These are phyloP conservation scores for Alethe castanea DNA, from an alignment of 2,113 vertebrate genomes.

Conservation along the genomic window DNA sequence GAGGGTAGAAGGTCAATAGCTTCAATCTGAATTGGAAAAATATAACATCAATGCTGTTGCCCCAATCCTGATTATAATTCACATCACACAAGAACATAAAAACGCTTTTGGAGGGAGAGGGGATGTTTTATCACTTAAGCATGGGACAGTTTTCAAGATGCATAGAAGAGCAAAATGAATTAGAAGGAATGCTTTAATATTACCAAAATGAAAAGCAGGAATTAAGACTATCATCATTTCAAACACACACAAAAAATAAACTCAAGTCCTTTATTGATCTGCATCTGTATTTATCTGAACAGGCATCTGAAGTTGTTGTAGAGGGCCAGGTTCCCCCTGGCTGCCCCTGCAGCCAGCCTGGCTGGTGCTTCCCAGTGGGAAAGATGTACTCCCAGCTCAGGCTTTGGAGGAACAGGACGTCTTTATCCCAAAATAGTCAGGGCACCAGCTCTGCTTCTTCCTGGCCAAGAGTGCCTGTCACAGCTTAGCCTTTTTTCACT, in stretches of 20 bases:
- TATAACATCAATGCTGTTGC: neutral
- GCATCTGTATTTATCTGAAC: neutral
- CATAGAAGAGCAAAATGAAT: neutral
- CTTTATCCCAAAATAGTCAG: neutral
- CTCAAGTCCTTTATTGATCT: neutral
- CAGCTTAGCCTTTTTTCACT: neutral
- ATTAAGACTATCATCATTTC: neutral
- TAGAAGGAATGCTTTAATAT: neutral
- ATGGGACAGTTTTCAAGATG: neutral
- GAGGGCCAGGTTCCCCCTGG: neutral
- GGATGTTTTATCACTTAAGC: neutral
- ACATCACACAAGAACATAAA: neutral
- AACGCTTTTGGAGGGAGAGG: neutral
- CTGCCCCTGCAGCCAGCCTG: neutral
- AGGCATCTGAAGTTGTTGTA: neutral
- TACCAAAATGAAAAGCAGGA: neutral
- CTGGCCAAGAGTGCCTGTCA: neutral
- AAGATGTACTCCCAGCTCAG: neutral
- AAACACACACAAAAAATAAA: neutral
- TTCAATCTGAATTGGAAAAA: neutral
- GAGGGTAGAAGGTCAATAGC: neutral
- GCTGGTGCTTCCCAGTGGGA: neutral
- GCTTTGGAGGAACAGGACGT: neutral
- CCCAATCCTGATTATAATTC: neutral
- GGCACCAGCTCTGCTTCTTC: neutral